Percentiles rank a stretch among this genome's conserved stretches.
Evolutionary conservation across 2,797 vertebrate species (phyloP).

Genomic region (Gymnoscopelus microlampas): DNA sequence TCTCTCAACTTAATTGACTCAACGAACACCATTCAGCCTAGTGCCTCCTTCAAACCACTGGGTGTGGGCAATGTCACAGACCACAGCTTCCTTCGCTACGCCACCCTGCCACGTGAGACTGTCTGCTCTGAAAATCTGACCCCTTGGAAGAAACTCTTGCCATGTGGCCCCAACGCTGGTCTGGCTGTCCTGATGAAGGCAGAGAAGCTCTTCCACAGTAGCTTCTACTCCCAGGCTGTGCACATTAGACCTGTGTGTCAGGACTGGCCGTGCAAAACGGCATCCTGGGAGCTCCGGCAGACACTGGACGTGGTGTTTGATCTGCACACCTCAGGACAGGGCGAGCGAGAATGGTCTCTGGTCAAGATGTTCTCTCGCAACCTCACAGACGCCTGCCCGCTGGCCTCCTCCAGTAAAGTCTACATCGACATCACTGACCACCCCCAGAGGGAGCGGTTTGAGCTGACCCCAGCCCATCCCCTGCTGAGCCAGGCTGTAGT

Average conservation of each 20-base stretch:
- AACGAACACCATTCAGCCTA: slow-evolving; percentile 94
- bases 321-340: slow-evolving; percentile 86
- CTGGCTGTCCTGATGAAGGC: slow-evolving; percentile 94
- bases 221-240: slow-evolving; percentile 94
- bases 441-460: slow-evolving; percentile 87
- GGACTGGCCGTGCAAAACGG: slow-evolving; percentile 83
- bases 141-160: slow-evolving; percentile 97
- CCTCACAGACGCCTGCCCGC: slow-evolving; percentile 91
- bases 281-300: slow-evolving; percentile 95
- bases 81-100: slow-evolving; percentile 91
- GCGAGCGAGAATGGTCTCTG: slow-evolving; percentile 95
- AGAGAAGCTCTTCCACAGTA: slow-evolving; percentile 95
- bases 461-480: slow-evolving; percentile 84
- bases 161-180: slow-evolving; percentile 96
- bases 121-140: slow-evolving; percentile 99
- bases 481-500: slow-evolving; percentile 84
- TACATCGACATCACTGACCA: slow-evolving; percentile 91
- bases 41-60: slow-evolving; percentile 95
- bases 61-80: slow-evolving; percentile 92
- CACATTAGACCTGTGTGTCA: slow-evolving; percentile 94
- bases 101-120: slow-evolving; percentile 92
- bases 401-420: slow-evolving; percentile 93
- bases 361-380: slow-evolving; percentile 98
- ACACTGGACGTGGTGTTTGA: slow-evolving; percentile 95
- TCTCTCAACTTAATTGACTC: slow-evolving; percentile 98